Evolutionary conservation across 2,888 invertebrate genomes (phyloP), one percentile per base, ranked within the genome.

Genomic region (Dynastes grantii): DNA sequence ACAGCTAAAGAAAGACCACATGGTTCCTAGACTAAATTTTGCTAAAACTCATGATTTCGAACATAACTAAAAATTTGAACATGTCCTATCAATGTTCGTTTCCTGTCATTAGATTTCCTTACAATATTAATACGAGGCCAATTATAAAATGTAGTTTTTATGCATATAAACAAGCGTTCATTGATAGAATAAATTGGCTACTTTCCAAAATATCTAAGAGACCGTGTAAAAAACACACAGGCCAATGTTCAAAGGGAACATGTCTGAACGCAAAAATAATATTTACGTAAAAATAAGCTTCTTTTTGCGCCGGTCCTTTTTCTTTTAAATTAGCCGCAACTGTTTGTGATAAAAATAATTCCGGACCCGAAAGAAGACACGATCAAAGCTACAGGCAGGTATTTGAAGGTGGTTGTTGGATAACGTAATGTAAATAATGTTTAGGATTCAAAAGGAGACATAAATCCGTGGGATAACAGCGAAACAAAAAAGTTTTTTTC

Each of bases 141-240:
- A 73, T 58, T 73, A 73, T 61, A 61, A 71, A 77, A 77, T 61
- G 37, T 68, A 70, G 51, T 68, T 40, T 77, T 77, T 78, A 63
- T 64, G 70, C 29, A 61, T 61, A 71, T 78, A 78, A 78, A 77
- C 77, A 77, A 78, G 22, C 63, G 63, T 78, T 78, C 77, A 78
- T 78, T 78, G 71, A 78, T 78, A 71, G 71, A 78, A 64, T 61
- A 78, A 63, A 71, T 73, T 78, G 77, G 77, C 70, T 8, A 40
- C 51, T 55, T n/a, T 78, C 77, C 77, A 78, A 78, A 71, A 73
- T 73, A 73, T 58, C 73, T 73, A 58, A 73, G 73, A 73, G 73
- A 40, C 22, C 73, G 55, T 61, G 61, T 73, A 61, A 40, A 71
- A 78, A 78, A 71, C n/a, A 71, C 29, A 78, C 71, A 63, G 64